Base-by-base conservation (phyloP, 2,888 invertebrate species). In the Kuschelorhynchus macadamiae region DNA sequence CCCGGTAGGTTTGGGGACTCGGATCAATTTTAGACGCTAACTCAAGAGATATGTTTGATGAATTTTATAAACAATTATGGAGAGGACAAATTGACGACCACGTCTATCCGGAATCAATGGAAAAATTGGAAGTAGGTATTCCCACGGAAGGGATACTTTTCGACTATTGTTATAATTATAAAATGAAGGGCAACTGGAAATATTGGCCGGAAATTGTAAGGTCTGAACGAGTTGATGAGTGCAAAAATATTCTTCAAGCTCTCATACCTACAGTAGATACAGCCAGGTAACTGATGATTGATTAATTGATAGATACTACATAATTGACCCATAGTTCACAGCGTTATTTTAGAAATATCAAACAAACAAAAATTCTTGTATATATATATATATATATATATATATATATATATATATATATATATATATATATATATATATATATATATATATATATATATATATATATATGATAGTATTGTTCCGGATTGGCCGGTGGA, bases 231-330 rank as follows among this genome's bases (percentile, higher is more conserved):
- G 82, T 90, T 5, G 86, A 91, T 17, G 90, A 91, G 75, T 87
- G 88, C 70, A 85, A 87, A 21, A 91, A 90, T 79, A 85, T 91
- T 64, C 84, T 89, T n/a, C 89, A 90, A 81, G 88, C 92, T 55
- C 86, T 95, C 41, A 89, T 97, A 41, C 95, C 95, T 8, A 97
- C 97, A 0, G 86, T 93, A 52, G 97, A 97, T 80, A 93, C 95
- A 0, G 90, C 91, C 46, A 91, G 76, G 75, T n/a, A n/a, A n/a
- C n/a, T n/a, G n/a, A n/a, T n/a, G n/a, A n/a, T n/a, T n/a, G n/a
- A n/a, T n/a, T n/a, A n/a, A n/a, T n/a, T n/a, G n/a, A n/a, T n/a
- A n/a, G n/a, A n/a, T n/a, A n/a, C n/a, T n/a, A n/a, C n/a, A n/a
- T n/a, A n/a, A n/a, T n/a, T n/a, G n/a, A n/a, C n/a, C n/a, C n/a